Evolutionary conservation across 2,113 vertebrate species (phyloP), one percentile per base, ranked within the genome.

Genomic region (Paedocypris sp.): DNA sequence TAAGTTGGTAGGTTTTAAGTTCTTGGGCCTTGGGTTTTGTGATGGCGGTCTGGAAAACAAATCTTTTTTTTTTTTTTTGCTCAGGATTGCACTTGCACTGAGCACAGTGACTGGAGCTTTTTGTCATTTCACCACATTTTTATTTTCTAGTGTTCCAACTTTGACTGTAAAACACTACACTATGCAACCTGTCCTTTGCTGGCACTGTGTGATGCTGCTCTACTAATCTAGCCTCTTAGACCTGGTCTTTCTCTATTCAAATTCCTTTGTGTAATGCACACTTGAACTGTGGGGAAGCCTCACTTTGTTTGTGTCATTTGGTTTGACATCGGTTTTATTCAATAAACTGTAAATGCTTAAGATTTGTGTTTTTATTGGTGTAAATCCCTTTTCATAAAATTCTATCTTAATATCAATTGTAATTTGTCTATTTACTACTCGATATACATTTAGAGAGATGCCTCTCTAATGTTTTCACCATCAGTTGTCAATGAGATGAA

Each of bases 321-420:
- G 31, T 54, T 67, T 28, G 19, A 28, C 38, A 29, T 18, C 10
- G 16, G 22, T 59, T 59, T 47, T 7, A 46, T 65, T 59, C 39
- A 70, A 70, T 70, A 70, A 70, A 70, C 28, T 48, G 11, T 25
- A 36, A 46, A 51, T 38, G 6, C 18, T 12, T 20, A 41, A 5
- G 2, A 3, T 25, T 4, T 33, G 6, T 56, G 18, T 35, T 49
- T 39, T 31, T 3, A 9, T 20, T 6, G 20, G 38, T 53, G 36
- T 1, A 25, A 15, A 2, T 1, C 5, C 2, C 15, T 12, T 23
- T 6, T 6, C 4, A n/a, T n/a, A 12, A 4, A 13, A 6, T 45
- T 23, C 20, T 3, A 20, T 25, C 1, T 12, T 9, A n/a, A n/a
- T n/a, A n/a, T n/a, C n/a, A n/a, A n/a, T n/a, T n/a, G n/a, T n/a